Conservation (phyloP, 92 coral and sea anemone genomes). For the Porites rus region DNA sequence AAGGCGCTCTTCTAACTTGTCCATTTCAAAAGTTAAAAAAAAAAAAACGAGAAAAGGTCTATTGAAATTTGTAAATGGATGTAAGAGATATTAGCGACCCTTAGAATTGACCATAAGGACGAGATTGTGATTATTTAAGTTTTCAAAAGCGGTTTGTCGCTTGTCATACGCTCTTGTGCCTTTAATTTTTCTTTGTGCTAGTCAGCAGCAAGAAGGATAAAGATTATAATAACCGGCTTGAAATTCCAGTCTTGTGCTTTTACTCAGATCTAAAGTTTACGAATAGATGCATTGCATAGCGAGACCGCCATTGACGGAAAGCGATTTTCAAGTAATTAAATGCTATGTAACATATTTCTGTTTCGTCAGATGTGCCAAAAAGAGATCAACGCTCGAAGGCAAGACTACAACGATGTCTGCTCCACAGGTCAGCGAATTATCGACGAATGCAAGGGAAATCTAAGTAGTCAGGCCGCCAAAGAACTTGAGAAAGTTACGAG, state of each 20-base stretch:
- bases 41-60: too few species aligned
- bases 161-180: too few species aligned
- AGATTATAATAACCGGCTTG: too few species aligned
- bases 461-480: slow-evolving; percentile 68
- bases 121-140: too few species aligned
- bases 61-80: too few species aligned
- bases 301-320: background rate
- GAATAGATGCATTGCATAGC: background rate
- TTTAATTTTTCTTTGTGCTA: too few species aligned
- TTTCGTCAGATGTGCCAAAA: slow-evolving; percentile 87
- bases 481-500: slow-evolving; percentile 74
- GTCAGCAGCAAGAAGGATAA: background rate
- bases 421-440: slow-evolving; percentile 75
- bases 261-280: too few species aligned
- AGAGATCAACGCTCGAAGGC: slow-evolving; percentile 72
- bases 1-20: too few species aligned
- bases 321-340: background rate
- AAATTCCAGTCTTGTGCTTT: background rate
- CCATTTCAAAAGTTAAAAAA: too few species aligned
- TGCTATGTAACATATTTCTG: background rate
- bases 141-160: too few species aligned
- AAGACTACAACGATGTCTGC: slow-evolving; percentile 75
- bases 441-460: slow-evolving; percentile 66
- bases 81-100: too few species aligned
- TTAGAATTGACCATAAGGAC: too few species aligned